Evolutionary conservation across 1,140 invertebrate species (phyloP), one percentile per base, ranked within the genome.

Genomic region (Zaprionus tsacasi): DNA sequence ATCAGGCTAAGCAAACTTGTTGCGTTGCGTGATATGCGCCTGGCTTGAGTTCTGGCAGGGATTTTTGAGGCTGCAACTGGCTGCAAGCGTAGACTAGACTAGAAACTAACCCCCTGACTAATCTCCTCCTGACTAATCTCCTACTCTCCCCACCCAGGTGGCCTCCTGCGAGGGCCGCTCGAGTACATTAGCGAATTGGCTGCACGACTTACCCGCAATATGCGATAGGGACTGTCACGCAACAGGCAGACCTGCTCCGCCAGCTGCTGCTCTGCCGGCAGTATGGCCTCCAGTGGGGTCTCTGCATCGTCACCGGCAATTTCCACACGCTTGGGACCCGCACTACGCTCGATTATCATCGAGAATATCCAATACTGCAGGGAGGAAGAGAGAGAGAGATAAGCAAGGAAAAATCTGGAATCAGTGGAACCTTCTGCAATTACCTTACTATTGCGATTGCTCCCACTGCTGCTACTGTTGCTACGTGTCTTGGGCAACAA

Each of bases 191-290:
- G 81, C 65, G 69, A 83, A 83, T 83, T 81, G 69, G 40, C 40
- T 15, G n/a, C 40, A 15, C 40, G 2, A 92, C 94, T 94, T 87
- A 95, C 95, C 93, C 95, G 93, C 54, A 95, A 91, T 81, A 96
- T 95, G 59, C 95, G 92, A 81, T 93, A 95, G 15, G 95, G 95
- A 81, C 95, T 95, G 73, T 95, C 94, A 54, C 93, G 93, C 80
- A 96, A 93, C 1, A 95, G 92, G 87, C 95, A 96, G 13, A 95
- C 91, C 73, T 92, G 78, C 43, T 91, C 91, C 27, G 77, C 78
- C 17, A 67, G 66, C 66, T 70, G 48, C 48, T 70, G 48, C 48
- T 92, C 82, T 2, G 76, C 79, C 7, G 93, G 91, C 70, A 94
- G 54, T 91, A 94, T 94, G 33, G 91, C 93, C 80, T 94, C 93